phyloP scores from a whole-genome alignment of 2,888 invertebrate genomes.

The Nomada ruficornis region DNA sequence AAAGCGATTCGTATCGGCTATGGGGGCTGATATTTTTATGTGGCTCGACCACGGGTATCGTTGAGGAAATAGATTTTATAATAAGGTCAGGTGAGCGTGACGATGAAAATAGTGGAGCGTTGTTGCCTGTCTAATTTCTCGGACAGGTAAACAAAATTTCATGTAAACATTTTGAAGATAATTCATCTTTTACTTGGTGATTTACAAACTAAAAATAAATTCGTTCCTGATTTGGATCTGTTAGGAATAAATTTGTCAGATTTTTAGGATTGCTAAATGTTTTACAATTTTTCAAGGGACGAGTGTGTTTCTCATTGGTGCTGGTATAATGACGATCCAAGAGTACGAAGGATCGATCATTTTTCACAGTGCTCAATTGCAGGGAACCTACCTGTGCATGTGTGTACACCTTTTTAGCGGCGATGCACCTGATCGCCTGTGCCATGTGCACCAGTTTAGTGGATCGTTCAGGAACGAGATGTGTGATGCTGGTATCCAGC shows the following conservation, averaged over 20 bases:
- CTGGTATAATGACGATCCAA: constrained; percentile 25
- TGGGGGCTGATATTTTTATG: constrained; percentile 32
- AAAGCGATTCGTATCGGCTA: constrained; percentile 9
- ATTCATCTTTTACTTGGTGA: neutral
- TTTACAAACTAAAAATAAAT: no score
- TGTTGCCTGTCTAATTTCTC: neutral
- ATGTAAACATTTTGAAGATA: neutral
- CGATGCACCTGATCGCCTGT: constrained; percentile 9
- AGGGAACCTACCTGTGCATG: neutral
- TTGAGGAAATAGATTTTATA: constrained; percentile 44
- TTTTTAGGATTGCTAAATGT: no score
- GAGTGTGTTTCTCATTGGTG: neutral
- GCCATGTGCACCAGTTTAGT: constrained; percentile 6
- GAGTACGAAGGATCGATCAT: constrained; percentile 19
- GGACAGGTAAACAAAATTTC: constrained; percentile 14
- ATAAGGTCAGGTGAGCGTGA: constrained; percentile 32
- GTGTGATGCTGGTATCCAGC: constrained; percentile 16
- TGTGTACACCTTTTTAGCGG: constrained; percentile 41
- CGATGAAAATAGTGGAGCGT: neutral
- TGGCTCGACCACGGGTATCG: neutral
- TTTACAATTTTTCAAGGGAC: constrained; percentile 18
- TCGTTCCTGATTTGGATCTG: no score
- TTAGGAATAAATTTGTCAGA: no score
- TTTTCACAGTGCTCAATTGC: no score
- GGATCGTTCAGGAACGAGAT: constrained; percentile 24